Conservation (phyloP, 2,113 vertebrate species). For the Propithecus coquereli region DNA sequence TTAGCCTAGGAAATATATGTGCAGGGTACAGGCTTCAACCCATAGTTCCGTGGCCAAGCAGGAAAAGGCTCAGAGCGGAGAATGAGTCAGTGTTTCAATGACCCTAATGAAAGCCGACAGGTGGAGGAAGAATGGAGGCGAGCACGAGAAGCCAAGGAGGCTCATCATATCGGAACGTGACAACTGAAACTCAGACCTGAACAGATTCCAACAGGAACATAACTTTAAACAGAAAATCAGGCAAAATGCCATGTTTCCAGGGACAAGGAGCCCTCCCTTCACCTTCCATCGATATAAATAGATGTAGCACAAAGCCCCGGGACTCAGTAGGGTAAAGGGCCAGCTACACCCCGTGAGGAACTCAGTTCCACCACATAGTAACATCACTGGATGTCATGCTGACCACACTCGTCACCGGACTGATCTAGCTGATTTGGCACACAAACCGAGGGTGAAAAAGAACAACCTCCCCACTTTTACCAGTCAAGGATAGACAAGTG, state of each 20-base stretch:
- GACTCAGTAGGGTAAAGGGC: background rate
- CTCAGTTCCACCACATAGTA: background rate
- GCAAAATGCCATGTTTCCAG: conserved; percentile 51
- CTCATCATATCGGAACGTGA: background rate
- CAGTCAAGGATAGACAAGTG: background rate
- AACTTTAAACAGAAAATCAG: conserved; percentile 58
- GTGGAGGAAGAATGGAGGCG: background rate
- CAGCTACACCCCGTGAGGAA: background rate
- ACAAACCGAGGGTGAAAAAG: background rate
- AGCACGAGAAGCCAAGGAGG: background rate
- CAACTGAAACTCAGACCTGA: conserved; percentile 55
- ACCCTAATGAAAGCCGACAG: conserved; percentile 55
- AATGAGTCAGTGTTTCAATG: conserved; percentile 40
- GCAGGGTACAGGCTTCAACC: background rate
- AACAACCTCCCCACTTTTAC: background rate
- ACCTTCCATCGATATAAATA: background rate
- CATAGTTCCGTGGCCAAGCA: background rate
- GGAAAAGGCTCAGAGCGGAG: background rate
- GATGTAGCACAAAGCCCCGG: background rate
- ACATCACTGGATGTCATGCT: background rate
- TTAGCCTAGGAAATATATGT: background rate
- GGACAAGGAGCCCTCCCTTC: background rate
- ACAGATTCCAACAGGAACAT: conserved; percentile 45
- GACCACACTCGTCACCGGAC: background rate
- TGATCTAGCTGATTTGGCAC: background rate